Evolutionary conservation across 1,140 invertebrate genomes (phyloP).

Genomic region (Araneus ventricosus): DNA sequence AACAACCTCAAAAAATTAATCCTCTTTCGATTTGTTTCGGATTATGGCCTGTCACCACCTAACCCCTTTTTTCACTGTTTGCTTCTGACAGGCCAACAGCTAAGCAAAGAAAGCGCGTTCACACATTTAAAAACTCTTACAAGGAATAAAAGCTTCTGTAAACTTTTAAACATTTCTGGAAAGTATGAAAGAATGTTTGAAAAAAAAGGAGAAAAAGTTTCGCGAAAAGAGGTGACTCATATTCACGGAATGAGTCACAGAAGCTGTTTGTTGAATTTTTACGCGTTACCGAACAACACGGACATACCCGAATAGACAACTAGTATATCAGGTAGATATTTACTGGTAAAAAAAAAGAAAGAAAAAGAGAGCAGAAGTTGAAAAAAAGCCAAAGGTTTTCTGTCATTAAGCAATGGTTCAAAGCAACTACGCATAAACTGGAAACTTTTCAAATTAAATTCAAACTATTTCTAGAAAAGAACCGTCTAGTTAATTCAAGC

Average conservation of each 20-base stretch:
- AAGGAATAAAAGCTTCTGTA: not conserved
- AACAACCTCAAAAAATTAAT: too few species aligned
- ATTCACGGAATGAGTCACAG: not conserved
- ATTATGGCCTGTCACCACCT: too few species aligned
- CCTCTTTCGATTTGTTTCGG: too few species aligned
- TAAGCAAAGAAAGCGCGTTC: not conserved
- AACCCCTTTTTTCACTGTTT: not conserved
- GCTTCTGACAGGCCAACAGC: not conserved
- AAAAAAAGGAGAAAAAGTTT: not conserved
- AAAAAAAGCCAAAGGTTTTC: too few species aligned
- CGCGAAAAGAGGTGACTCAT: not conserved
- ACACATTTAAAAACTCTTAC: not conserved
- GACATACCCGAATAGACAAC: not conserved
- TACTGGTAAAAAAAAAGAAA: not conserved
- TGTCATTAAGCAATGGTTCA: too few species aligned
- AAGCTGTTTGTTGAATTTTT: not conserved
- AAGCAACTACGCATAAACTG: too few species aligned
- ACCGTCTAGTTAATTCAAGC: too few species aligned
- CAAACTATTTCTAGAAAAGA: too few species aligned
- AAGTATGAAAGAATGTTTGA: not conserved
- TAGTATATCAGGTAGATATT: not conserved
- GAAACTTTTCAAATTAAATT: too few species aligned
- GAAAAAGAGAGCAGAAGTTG: too few species aligned
- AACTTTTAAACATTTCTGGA: not conserved
- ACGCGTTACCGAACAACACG: not conserved